Percentiles rank a stretch among this genome's conserved stretches.
These are phyloP conservation scores for Aurelia aurita complex sp. Pacific DNA, from an alignment of 30 jellyfish, hydroid and myxozoan genomes.

Conservation along the genomic window DNA sequence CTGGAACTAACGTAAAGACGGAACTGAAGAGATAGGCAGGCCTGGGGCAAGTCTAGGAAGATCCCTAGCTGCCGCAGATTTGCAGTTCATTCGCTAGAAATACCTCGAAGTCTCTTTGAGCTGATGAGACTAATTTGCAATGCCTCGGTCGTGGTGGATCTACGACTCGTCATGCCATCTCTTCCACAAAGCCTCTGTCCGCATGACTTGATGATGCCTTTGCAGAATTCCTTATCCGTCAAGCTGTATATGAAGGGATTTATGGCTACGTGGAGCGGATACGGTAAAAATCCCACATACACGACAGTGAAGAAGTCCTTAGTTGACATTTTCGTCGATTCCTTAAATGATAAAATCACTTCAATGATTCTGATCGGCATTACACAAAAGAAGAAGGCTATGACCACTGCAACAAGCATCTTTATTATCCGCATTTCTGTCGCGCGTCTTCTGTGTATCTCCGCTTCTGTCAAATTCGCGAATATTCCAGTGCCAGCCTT, in stretches of 20 bases:
- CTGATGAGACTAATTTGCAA: no score
- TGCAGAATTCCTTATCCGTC: constrained; percentile 27
- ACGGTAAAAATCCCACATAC: background rate
- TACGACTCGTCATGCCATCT: no score
- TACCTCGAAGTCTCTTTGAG: no score
- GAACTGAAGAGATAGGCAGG: no score
- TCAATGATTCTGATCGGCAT: constrained; percentile 9
- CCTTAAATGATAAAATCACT: background rate
- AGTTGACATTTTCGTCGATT: no score
- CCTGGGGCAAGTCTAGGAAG: no score
- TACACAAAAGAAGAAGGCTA: constrained; percentile 10
- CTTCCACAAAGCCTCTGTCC: background rate
- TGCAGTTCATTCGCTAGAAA: no score
- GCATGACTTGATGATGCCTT: background rate
- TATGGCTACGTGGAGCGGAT: constrained; percentile 21
- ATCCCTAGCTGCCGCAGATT: no score
- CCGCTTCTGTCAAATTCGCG: background rate
- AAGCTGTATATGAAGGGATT: constrained; percentile 44
- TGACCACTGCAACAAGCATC: constrained; percentile 9
- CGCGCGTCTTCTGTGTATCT: background rate
- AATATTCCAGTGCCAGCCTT: background rate
- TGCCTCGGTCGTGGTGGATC: no score
- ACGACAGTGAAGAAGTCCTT: background rate
- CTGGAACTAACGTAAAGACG: no score
- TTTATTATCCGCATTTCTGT: constrained; percentile 24